Base-by-base conservation (phyloP, 1,140 invertebrate genomes). In the Pentalonia nigronervosa region DNA sequence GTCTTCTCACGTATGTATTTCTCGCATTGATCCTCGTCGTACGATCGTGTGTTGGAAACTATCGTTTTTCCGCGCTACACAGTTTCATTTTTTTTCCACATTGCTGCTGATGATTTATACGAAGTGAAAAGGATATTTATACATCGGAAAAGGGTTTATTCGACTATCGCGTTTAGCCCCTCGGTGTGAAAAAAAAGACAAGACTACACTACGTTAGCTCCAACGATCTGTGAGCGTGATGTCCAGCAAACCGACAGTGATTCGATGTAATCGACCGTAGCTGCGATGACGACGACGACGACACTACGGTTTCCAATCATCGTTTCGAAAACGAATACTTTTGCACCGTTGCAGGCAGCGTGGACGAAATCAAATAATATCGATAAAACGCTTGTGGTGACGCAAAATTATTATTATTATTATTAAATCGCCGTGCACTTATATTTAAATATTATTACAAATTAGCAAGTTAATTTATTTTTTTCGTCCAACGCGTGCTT, bases 191-290 rank as follows among this genome's bases (percentile, higher is more conserved):
- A 48, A 86, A 87, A 88, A 87, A 48, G 45, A 88, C 86, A 48
- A 88, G 48, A 88, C 86, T 50, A 50, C 86, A 88, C 86, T 88
- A 88, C 86, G 86, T 88, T 88, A 88, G 20, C 47, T 88, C 86
- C 86, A 48, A 88, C 86, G 45, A 88, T 88, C 47, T 50, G 87
- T 34, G 87, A 88, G 48, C 87, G 47, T 21, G 87, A 88, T 53
- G 88, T 45, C 88, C 88, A 90, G 23, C 50, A 90, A 53, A 90
- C 88, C 88, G 88, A 90, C 50, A 90, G 34, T 60, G 88, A 90
- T 90, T 56, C 88, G 88, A 36, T 60, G 88, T 90, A 90, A 90
- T 90, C 88, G 88, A 90, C 88, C 88, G 53, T 56, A 23, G 30
- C 23, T 88, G 23, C 45, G 84, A 86, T 45, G 41, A n/a, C 84